phyloP scores from a whole-genome alignment of 2,888 invertebrate species.

The Eupithecia subumbrata region DNA sequence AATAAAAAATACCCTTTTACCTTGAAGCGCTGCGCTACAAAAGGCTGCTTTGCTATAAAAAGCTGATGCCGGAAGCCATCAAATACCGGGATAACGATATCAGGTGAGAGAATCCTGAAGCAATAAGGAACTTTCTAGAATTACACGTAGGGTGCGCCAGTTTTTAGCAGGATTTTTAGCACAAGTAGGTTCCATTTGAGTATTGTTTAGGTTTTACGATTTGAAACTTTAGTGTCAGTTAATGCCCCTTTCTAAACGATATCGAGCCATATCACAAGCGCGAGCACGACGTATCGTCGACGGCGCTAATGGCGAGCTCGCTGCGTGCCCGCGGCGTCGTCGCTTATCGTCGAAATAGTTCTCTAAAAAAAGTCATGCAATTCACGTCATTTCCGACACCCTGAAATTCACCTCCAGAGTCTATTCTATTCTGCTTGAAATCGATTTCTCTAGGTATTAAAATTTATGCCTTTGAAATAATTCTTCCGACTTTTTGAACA shows the following conservation, averaged over 20 bases:
- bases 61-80: slow-evolving; percentile 32
- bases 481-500: slow-evolving; percentile 2
- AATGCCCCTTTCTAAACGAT: no score
- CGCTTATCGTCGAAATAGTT: no score
- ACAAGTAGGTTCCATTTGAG: not conserved
- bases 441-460: not conserved
- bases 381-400: not conserved
- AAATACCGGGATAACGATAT: slow-evolving; percentile 53
- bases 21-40: slow-evolving; percentile 1
- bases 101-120: slow-evolving; percentile 62
- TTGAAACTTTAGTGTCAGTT: not conserved
- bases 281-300: no score
- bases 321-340: no score
- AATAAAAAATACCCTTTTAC: slow-evolving; percentile 17
- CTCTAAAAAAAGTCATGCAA: no score
- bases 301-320: no score
- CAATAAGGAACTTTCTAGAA: slow-evolving; percentile 63
- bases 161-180: slow-evolving; percentile 3
- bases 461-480: not conserved
- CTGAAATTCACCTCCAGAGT: not conserved
- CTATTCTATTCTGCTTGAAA: not conserved
- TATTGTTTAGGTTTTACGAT: not conserved
- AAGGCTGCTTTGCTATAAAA: slow-evolving; percentile 20
- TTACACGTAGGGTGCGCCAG: slow-evolving; percentile 36
- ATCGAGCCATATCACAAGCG: no score